Evolutionary conservation across 2,888 invertebrate species (phyloP).

Genomic region (Pycnomerus fuliginosus): DNA sequence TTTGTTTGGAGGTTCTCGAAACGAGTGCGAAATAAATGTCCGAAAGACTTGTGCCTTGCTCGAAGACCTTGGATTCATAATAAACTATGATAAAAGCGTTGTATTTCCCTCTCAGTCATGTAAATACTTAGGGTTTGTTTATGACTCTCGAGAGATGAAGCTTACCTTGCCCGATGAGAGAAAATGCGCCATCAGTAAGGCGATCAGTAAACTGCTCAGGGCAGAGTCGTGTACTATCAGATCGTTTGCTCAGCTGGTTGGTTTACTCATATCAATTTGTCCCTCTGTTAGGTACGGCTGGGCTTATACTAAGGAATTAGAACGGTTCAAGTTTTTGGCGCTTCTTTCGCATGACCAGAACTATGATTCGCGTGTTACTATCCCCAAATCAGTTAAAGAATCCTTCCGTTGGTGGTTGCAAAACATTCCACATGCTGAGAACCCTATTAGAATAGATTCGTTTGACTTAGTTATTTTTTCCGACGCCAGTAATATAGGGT

Average conservation of each 20-base stretch:
- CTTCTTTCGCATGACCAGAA: neutral
- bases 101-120: neutral
- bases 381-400: too few species aligned
- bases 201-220: too few species aligned
- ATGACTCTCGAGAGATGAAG: slow-evolving; percentile 3
- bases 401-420: too few species aligned
- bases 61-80: slow-evolving; percentile 19
- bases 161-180: too few species aligned
- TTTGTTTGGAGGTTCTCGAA: too few species aligned
- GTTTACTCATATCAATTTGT: slow-evolving; percentile 19
- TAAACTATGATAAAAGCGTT: slow-evolving; percentile 11
- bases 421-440: slow-evolving; percentile 13
- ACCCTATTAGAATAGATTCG: too few species aligned
- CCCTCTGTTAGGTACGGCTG: slow-evolving; percentile 28
- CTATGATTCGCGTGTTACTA: slow-evolving; percentile 3
- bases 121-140: slow-evolving; percentile 6
- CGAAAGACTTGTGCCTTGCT: too few species aligned
- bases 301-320: slow-evolving; percentile 9
- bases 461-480: slow-evolving; percentile 20
- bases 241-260: slow-evolving; percentile 2
- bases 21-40: too few species aligned
- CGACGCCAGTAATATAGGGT: slow-evolving; percentile 15
- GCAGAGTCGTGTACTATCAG: slow-evolving; percentile 7
- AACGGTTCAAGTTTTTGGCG: too few species aligned
- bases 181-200: too few species aligned